These are phyloP conservation scores for Epistrophe grossulariae DNA, from an alignment of 2,888 invertebrate species.

Conservation along the genomic window DNA sequence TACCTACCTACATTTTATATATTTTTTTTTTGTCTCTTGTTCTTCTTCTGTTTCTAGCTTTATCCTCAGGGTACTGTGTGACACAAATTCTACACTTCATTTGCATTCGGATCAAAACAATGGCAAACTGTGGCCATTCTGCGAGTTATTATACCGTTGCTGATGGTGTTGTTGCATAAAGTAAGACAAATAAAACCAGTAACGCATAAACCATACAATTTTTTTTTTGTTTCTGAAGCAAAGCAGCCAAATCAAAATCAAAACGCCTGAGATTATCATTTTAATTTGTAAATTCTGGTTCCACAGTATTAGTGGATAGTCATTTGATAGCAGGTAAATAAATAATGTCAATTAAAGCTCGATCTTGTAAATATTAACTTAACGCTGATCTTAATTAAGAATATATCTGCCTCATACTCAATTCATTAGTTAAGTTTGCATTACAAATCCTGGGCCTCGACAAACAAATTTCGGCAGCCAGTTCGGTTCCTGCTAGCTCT, in stretches of 20 bases:
- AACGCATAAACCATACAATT: conserved; percentile 4
- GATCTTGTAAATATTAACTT: too few species aligned
- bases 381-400: too few species aligned
- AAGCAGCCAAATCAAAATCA: background rate
- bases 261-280: conserved; percentile 12
- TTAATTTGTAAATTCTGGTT: background rate
- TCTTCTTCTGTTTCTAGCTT: conserved; percentile 53
- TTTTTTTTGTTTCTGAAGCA: background rate
- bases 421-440: too few species aligned
- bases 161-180: conserved; percentile 37
- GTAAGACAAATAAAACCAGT: conserved; percentile 12
- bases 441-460: too few species aligned
- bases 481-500: too few species aligned
- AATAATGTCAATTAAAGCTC: too few species aligned
- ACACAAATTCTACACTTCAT: conserved; percentile 75
- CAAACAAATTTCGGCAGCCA: too few species aligned
- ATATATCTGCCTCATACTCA: too few species aligned
- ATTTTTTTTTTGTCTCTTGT: conserved; percentile 1
- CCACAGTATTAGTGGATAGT: too few species aligned
- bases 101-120: conserved; percentile 71
- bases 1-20: background rate
- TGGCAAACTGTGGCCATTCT: conserved; percentile 70
- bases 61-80: conserved; percentile 61
- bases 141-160: conserved; percentile 57
- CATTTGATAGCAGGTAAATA: too few species aligned